Evolutionary conservation across 1,140 invertebrate genomes (phyloP), one percentile per base, ranked within the genome.

Genomic region (Pomacea maculata): DNA sequence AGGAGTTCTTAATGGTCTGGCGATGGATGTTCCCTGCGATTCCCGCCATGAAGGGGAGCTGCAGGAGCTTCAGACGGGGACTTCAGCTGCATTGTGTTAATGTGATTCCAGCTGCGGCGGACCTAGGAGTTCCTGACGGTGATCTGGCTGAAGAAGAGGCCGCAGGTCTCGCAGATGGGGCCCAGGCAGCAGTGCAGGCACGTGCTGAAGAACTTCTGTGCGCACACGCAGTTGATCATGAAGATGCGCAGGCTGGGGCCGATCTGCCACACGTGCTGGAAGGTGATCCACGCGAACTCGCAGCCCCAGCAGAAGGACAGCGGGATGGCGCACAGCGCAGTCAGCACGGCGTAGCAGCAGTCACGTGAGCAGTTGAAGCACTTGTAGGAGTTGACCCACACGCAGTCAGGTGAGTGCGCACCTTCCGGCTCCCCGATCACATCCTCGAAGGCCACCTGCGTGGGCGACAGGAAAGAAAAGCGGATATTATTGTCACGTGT

Each of bases 361-460:
- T 94, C 93, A 75, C 94, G 93, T 2, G 94, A 93, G 55, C 94
- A 89, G 52, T 92, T 92, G 90, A 95, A 96, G 86, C 95, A 95
- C 68, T 93, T 91, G 82, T 93, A 92, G 82, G 94, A 95, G 17
- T 95, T 90, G 21, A 93, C 92, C 95, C 95, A 96, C 65, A 94
- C 94, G 87, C 94, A 95, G 88, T 95, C 94, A 4, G 94, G 93
- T 83, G 94, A 95, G 65, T 94, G 91, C 9, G 94, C 94, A 7
- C 94, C 94, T 80, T 95, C 94, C 17, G 95, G 95, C 90, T 96
- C 95, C 0, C 94, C 95, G 68, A 96, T 93, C 64, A 95, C 93
- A 83, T 96, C 95, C 82, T 95, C 94, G 94, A 95, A 96, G 25
- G 71, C 55, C 15, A 86, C 84, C 87, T 88, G 55, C 57, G 85